phyloP scores from a whole-genome alignment of 2,113 vertebrate species.

The Cebidichthys violaceus region DNA sequence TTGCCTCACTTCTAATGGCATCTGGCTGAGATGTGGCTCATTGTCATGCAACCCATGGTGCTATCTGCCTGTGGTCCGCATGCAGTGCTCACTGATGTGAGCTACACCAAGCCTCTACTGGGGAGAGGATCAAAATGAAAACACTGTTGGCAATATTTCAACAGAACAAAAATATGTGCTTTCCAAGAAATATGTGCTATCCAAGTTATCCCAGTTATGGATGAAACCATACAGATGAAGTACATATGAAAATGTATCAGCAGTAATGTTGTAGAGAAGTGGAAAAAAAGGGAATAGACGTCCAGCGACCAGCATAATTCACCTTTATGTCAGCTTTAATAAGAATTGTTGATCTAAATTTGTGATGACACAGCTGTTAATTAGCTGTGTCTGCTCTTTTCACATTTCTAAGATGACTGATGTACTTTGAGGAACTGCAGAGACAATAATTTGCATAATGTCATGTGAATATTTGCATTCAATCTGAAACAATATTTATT shows the following conservation, averaged over 20 bases:
- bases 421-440: conserved; percentile 21
- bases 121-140: conserved; percentile 55
- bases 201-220: conserved; percentile 21
- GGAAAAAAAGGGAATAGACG: not conserved
- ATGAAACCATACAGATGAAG: conserved; percentile 37
- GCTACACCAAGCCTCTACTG: conserved; percentile 47
- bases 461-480: not conserved
- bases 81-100: conserved; percentile 74
- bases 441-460: conserved; percentile 17
- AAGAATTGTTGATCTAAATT: not conserved
- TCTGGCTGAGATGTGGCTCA: conserved; percentile 73
- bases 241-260: conserved; percentile 11
- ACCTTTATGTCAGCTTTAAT: conserved; percentile 5
- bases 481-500: not conserved
- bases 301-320: not conserved
- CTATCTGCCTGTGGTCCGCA: conserved; percentile 67
- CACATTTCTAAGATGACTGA: conserved; percentile 32
- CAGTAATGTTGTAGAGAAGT: conserved; percentile 4
- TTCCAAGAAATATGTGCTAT: conserved; percentile 22
- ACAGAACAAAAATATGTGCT: conserved; percentile 31
- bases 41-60: conserved; percentile 75
- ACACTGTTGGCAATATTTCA: conserved; percentile 42
- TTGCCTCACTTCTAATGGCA: conserved; percentile 59
- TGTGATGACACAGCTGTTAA: conserved; percentile 22
- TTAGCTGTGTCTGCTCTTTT: conserved; percentile 13